A percentile compares a stretch with the other conserved stretches of the same genome.
Conservation (phyloP, 2,888 invertebrate genomes). For the Ectemnius cavifrons region DNA sequence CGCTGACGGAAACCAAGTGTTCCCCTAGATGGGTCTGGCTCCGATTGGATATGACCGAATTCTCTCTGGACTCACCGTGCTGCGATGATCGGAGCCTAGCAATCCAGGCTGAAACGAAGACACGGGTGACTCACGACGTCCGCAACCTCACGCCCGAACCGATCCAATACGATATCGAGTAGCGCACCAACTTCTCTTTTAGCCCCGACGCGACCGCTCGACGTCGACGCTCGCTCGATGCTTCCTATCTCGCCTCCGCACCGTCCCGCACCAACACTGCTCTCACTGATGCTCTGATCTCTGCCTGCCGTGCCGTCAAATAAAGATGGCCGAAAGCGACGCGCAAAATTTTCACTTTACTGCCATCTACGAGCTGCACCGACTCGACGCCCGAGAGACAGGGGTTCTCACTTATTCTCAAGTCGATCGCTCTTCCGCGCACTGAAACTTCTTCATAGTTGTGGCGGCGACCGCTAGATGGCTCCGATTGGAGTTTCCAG, state of each 20-base stretch:
- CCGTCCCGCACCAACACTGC: conserved; percentile 28
- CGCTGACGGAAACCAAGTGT: conserved; percentile 46
- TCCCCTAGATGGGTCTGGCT: conserved; percentile 27
- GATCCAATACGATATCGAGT: no score
- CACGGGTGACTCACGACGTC: conserved; percentile 54
- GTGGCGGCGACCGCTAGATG: no score
- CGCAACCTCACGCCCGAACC: conserved; percentile 41
- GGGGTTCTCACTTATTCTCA: no score
- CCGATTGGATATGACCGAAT: conserved; percentile 39
- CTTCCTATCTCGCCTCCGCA: conserved; percentile 55
- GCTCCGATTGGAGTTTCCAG: no score
- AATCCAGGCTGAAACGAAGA: conserved; percentile 47
- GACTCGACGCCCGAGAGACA: conserved; percentile 34
- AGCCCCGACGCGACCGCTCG: conserved; percentile 34
- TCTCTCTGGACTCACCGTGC: conserved; percentile 54
- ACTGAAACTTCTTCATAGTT: no score
- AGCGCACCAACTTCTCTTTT: conserved; percentile 55
- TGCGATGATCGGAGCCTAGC: conserved; percentile 48
- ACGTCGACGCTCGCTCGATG: conserved; percentile 26
- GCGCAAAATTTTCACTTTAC: conserved; percentile 58
- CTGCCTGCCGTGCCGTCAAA: conserved; percentile 56
- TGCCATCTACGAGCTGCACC: conserved; percentile 58
- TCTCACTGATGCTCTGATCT: conserved; percentile 36
- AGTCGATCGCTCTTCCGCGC: no score
- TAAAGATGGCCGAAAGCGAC: conserved; percentile 70